Conservation (phyloP, 2,113 vertebrate genomes). For the Illadopsis cleaveri region DNA sequence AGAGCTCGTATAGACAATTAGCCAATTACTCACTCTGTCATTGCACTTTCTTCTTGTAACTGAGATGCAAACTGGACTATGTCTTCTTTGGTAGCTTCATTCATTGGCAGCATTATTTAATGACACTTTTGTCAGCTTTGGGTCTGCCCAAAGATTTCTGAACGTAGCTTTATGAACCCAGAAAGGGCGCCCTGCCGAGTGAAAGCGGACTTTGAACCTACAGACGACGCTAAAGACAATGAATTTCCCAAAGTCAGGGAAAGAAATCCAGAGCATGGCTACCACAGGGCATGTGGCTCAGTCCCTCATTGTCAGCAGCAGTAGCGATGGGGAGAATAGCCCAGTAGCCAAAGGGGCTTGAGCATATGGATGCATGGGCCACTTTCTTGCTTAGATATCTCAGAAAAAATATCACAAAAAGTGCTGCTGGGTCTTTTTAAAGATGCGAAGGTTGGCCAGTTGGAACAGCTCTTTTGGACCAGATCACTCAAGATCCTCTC, state of each 20-base stretch:
- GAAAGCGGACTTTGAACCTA: conserved; percentile 60
- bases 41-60: conserved; percentile 67
- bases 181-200: not conserved
- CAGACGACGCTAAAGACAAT: conserved; percentile 49
- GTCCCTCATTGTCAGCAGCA: not conserved
- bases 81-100: conserved; percentile 69
- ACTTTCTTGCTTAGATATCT: not conserved
- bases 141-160: conserved; percentile 63
- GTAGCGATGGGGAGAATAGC: not conserved
- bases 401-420: not conserved
- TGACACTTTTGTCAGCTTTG: conserved; percentile 65
- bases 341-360: not conserved
- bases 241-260: conserved; percentile 60
- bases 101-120: conserved; percentile 63
- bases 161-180: conserved; percentile 65
- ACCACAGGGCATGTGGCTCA: conserved; percentile 22
- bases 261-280: conserved; percentile 43
- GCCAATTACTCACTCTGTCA: conserved; percentile 67
- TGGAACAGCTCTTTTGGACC: not conserved
- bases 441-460: not conserved
- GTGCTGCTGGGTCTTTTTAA: not conserved
- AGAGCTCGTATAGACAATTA: conserved; percentile 61
- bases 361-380: not conserved
- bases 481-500: not conserved
- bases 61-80: conserved; percentile 68